Evolutionary conservation across 2,888 invertebrate genomes (phyloP).

Genomic region (Eristalis pertinax): DNA sequence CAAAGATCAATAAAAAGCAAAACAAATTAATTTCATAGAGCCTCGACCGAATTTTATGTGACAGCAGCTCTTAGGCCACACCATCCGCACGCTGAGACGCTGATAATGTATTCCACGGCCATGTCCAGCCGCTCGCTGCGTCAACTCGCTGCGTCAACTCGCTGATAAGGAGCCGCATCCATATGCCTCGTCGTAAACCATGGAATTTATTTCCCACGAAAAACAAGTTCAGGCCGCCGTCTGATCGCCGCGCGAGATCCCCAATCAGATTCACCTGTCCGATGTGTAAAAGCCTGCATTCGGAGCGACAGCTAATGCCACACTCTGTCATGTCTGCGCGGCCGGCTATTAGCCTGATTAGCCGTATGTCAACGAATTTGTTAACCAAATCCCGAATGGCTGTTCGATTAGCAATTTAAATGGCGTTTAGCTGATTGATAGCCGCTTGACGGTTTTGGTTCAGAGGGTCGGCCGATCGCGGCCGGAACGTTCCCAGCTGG

Average conservation of each 20-base stretch:
- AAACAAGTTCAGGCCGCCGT: neutral
- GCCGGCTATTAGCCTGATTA: constrained; percentile 43
- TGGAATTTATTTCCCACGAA: constrained; percentile 26
- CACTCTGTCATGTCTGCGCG: constrained; percentile 40
- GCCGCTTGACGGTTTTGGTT: constrained; percentile 23
- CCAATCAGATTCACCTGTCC: neutral
- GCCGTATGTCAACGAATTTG: constrained; percentile 39
- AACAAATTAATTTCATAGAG: neutral
- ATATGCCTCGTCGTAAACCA: constrained; percentile 14
- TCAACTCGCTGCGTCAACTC: constrained; percentile 5
- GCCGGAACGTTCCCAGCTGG: neutral
- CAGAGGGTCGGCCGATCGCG: neutral
- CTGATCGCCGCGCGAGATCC: too few relatives aligned
- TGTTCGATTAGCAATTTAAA: constrained; percentile 53
- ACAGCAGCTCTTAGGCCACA: neutral
- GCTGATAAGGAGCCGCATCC: constrained; percentile 19
- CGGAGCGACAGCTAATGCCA: constrained; percentile 30
- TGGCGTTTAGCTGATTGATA: constrained; percentile 46
- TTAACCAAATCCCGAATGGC: constrained; percentile 39
- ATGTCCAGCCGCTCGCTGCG: neutral
- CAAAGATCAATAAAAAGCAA: neutral
- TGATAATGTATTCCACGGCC: constrained; percentile 16
- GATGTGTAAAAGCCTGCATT: constrained; percentile 18
- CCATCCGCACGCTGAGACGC: neutral
- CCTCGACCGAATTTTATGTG: constrained; percentile 1